Evolutionary conservation across 2,113 vertebrate genomes (phyloP).

Genomic region (Cyanoliseus patagonus): DNA sequence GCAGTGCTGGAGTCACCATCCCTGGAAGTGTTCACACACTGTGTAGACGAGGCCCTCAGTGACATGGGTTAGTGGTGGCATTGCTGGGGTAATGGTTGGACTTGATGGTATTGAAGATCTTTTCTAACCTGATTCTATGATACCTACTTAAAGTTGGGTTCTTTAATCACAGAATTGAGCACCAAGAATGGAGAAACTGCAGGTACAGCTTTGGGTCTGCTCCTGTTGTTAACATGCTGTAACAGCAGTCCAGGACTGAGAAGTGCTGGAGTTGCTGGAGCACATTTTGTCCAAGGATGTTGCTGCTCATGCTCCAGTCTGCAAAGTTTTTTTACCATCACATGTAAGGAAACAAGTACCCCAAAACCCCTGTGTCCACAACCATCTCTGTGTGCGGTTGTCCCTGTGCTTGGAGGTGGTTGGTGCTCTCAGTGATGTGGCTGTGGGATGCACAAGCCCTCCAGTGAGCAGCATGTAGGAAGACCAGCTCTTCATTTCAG

Average conservation of each 20-base stretch:
- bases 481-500: background rate
- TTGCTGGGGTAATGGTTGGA: background rate
- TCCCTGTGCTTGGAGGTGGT: background rate
- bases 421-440: rapidly evolving
- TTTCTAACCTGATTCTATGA: background rate
- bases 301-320: background rate
- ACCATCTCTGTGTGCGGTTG: rapidly evolving
- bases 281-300: rapidly evolving
- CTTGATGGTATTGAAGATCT: background rate
- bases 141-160: background rate
- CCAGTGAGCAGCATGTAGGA: rapidly evolving
- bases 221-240: rapidly evolving
- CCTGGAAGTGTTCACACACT: background rate
- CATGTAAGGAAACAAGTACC: rapidly evolving
- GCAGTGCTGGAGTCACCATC: background rate
- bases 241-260: rapidly evolving
- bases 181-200: rapidly evolving
- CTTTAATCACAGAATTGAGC: background rate
- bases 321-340: rapidly evolving
- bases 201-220: too few relatives aligned
- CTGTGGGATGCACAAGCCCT: rapidly evolving
- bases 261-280: rapidly evolving
- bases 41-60: background rate
- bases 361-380: rapidly evolving
- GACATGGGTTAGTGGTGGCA: background rate